Conservation (phyloP, 92 coral and sea anemone species). For the Desmophyllum pertusum region DNA sequence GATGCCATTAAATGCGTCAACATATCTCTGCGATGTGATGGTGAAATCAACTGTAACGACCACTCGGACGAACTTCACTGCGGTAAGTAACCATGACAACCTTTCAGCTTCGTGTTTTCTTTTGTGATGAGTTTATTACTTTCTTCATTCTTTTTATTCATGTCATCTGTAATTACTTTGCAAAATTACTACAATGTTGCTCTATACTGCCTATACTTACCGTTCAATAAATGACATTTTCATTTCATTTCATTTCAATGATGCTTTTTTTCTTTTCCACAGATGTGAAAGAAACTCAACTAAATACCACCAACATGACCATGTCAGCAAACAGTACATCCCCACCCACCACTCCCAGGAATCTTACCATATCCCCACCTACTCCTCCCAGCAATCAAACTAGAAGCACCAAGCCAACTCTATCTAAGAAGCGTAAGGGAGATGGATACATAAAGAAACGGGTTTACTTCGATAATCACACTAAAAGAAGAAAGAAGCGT, state of each 20-base stretch:
- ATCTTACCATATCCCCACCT: neutral
- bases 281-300: neutral
- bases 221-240: too few species aligned
- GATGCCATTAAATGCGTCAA: slow-evolving; percentile 7
- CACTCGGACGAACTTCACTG: slow-evolving; percentile 15
- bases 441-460: neutral
- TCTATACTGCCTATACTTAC: too few species aligned
- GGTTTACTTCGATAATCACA: neutral
- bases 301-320: neutral
- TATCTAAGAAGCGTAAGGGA: neutral
- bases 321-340: neutral
- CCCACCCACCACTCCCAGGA: neutral
- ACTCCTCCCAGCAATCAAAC: neutral
- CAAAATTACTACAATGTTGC: too few species aligned
- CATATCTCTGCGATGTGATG: neutral
- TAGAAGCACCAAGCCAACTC: neutral
- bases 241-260: too few species aligned
- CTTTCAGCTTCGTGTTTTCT: too few species aligned
- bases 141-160: too few species aligned
- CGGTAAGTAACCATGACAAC: neutral
- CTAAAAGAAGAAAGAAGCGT: slow-evolving; percentile 7
- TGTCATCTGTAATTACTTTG: too few species aligned
- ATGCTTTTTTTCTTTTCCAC: neutral
- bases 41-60: neutral
- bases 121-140: too few species aligned